Percentiles rank a stretch among this genome's conserved stretches.
phyloP scores from a whole-genome alignment of 2,888 invertebrate species.

The Napeogenes inachia region DNA sequence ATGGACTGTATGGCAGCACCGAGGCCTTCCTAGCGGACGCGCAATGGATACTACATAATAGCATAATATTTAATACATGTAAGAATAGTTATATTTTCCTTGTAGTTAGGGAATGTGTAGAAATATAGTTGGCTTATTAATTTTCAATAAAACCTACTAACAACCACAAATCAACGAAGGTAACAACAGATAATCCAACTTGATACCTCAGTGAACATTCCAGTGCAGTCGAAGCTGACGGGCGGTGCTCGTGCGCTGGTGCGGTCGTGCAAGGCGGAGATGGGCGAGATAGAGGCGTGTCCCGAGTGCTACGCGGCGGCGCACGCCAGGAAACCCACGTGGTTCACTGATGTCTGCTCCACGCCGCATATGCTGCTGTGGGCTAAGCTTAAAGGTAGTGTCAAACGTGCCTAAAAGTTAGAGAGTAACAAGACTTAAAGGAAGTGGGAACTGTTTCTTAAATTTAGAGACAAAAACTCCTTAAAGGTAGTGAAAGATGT shows the following conservation, averaged over 20 bases:
- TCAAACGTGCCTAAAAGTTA: too few species aligned
- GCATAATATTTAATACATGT: slow-evolving; percentile 93
- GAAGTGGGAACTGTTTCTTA: too few species aligned
- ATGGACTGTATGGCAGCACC: slow-evolving; percentile 88
- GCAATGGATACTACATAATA: slow-evolving; percentile 96
- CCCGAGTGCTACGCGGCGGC: slow-evolving; percentile 94
- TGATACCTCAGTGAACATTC: slow-evolving; percentile 25
- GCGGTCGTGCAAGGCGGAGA: slow-evolving; percentile 91
- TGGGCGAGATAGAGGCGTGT: slow-evolving; percentile 95
- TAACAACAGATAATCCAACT: slow-evolving; percentile 10
- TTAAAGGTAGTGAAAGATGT: too few species aligned
- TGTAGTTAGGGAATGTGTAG: neutral
- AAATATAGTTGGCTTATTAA: slow-evolving; percentile 5
- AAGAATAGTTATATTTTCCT: slow-evolving; percentile 51
- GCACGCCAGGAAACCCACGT: slow-evolving; percentile 85
- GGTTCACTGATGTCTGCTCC: slow-evolving; percentile 95
- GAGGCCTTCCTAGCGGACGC: slow-evolving; percentile 93
- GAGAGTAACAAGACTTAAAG: too few species aligned
- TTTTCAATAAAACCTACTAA: neutral
- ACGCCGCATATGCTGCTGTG: slow-evolving; percentile 94
- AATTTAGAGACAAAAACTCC: too few species aligned
- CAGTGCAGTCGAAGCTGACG: slow-evolving; percentile 88
- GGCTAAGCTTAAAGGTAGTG: slow-evolving; percentile 92
- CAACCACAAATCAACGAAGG: neutral
- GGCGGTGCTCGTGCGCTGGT: slow-evolving; percentile 86